Evolutionary conservation across 2,113 vertebrate species (phyloP).

Genomic region (Cairina moschata): DNA sequence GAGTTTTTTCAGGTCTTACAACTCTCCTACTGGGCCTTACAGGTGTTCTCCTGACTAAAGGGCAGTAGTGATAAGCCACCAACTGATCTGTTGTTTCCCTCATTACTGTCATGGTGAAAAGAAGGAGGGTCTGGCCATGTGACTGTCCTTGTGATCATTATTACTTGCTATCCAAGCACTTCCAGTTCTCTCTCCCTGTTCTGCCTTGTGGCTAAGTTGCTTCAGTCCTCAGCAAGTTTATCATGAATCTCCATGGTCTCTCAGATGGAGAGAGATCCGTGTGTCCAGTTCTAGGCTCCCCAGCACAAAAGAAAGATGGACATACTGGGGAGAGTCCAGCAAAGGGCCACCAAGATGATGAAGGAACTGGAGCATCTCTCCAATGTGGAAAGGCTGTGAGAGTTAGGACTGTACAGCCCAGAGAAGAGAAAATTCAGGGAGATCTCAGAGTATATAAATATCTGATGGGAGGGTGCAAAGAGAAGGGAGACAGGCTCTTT

Average conservation of each 20-base stretch:
- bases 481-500: too few species aligned
- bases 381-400: background rate
- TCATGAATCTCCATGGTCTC: background rate
- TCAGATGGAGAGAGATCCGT: background rate
- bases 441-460: too few species aligned
- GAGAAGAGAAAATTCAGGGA: too few species aligned
- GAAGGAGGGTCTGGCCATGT: background rate
- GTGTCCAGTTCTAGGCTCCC: background rate
- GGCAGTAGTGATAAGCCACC: background rate
- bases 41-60: background rate
- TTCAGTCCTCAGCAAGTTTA: background rate
- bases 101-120: background rate
- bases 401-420: too few species aligned
- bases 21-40: background rate
- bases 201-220: background rate
- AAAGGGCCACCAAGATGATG: background rate
- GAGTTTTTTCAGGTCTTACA: background rate
- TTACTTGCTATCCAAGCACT: background rate
- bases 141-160: background rate
- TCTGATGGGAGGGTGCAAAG: too few species aligned
- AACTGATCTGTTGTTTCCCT: background rate
- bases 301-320: background rate
- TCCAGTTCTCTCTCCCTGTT: background rate
- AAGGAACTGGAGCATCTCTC: background rate
- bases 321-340: background rate